Conservation (phyloP, 2,113 vertebrate species). For the Aegithalos caudatus region DNA sequence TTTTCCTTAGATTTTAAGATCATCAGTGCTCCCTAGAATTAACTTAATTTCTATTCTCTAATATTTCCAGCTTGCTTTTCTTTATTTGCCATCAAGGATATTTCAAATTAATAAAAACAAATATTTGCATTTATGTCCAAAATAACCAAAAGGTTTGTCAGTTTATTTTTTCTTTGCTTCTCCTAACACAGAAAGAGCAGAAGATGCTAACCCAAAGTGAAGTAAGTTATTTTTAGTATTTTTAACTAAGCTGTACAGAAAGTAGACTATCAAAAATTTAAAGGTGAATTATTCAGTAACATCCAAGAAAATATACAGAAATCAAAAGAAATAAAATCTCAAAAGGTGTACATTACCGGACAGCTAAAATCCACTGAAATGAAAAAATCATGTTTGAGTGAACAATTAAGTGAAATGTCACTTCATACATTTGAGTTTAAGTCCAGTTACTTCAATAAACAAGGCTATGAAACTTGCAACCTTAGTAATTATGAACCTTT, state of each 20-base stretch:
- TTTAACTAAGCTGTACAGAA: not conserved
- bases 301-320: not conserved
- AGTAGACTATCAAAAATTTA: not conserved
- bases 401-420: not conserved
- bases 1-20: not conserved
- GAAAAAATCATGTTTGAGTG: not conserved
- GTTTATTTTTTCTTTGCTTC: not conserved
- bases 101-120: not conserved
- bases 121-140: not conserved
- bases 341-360: not conserved
- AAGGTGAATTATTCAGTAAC: not conserved
- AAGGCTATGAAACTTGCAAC: not conserved
- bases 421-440: not conserved
- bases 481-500: not conserved
- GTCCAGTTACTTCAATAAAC: not conserved
- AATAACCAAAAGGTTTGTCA: not conserved
- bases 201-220: not conserved
- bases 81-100: not conserved
- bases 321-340: not conserved
- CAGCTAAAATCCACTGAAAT: not conserved
- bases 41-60: not conserved
- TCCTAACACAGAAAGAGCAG: not conserved
- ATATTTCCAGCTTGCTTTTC: not conserved
- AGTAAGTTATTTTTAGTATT: not conserved
- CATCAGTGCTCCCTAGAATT: not conserved